Evolutionary conservation across 2,888 invertebrate species (phyloP).

Genomic region (Abrostola triplasia): DNA sequence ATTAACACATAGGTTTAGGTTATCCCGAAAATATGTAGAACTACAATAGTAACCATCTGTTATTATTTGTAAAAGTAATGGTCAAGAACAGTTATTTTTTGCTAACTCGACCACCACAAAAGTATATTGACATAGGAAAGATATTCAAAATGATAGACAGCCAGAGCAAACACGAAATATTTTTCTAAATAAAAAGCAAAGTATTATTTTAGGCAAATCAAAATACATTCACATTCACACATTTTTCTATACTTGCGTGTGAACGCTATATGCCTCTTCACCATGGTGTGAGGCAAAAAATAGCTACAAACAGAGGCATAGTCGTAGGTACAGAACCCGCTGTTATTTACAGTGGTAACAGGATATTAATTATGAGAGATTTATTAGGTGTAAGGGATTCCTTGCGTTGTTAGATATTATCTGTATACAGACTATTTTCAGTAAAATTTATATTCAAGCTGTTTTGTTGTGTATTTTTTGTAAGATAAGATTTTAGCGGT

Average conservation of each 20-base stretch:
- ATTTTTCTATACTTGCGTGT: not conserved
- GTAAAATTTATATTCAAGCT: conserved; percentile 13
- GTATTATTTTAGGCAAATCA: not conserved
- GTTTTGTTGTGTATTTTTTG: not conserved
- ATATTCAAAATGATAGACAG: too few relatives aligned
- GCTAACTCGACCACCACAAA: too few relatives aligned
- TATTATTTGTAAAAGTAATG: too few relatives aligned
- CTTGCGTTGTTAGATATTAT: conserved; percentile 34
- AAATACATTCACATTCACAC: not conserved
- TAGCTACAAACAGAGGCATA: conserved; percentile 23
- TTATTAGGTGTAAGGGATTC: conserved; percentile 54
- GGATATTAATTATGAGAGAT: conserved; percentile 68
- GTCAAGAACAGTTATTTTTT: too few relatives aligned
- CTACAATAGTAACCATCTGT: too few relatives aligned
- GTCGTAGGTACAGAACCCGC: conserved; percentile 23
- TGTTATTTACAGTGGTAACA: conserved; percentile 56
- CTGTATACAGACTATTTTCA: conserved; percentile 29
- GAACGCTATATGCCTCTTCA: conserved; percentile 16
- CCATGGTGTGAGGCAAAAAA: conserved; percentile 33
- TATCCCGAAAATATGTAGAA: too few relatives aligned
- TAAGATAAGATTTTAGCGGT: conserved; percentile 2
- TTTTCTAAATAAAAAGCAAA: too few relatives aligned
- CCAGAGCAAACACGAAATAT: too few relatives aligned
- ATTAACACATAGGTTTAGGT: too few relatives aligned
- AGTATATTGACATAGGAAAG: too few relatives aligned